Evolutionary conservation across 2,888 invertebrate genomes (phyloP).

Genomic region (Leptopterna dolabrata): DNA sequence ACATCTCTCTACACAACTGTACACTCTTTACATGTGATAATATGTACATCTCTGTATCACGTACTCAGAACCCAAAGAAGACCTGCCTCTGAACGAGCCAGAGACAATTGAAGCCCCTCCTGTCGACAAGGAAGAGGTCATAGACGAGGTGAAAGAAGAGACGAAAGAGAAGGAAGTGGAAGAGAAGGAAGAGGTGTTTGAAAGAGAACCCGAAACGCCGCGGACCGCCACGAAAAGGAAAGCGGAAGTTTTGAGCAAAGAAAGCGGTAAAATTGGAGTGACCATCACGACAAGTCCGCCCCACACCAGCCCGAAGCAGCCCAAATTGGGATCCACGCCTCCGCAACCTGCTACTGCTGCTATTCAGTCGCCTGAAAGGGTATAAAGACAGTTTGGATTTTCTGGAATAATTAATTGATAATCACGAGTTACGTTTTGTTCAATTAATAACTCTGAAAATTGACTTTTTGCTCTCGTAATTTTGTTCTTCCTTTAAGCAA

Average conservation of each 20-base stretch:
- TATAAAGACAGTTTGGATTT: not conserved
- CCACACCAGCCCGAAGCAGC: constrained; percentile 67
- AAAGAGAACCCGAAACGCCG: constrained; percentile 44
- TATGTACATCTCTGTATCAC: too few species aligned
- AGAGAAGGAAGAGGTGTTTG: constrained; percentile 58
- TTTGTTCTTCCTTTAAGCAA: too few species aligned
- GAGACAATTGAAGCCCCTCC: not conserved
- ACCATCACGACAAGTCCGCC: constrained; percentile 81
- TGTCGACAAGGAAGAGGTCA: not conserved
- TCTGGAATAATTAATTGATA: too few species aligned
- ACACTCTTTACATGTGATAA: too few species aligned
- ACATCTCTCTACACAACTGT: too few species aligned
- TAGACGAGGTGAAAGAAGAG: constrained; percentile 49
- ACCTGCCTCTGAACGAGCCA: constrained; percentile 60
- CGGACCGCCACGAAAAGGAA: constrained; percentile 77
- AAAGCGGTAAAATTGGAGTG: constrained; percentile 90
- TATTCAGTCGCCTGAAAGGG: not conserved
- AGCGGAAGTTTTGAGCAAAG: constrained; percentile 86
- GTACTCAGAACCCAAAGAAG: constrained; percentile 64
- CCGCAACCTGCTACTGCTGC: constrained; percentile 61
- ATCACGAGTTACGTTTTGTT: too few species aligned
- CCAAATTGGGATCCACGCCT: constrained; percentile 64
- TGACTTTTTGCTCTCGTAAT: too few species aligned
- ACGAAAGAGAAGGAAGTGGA: constrained; percentile 35
- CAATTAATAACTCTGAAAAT: too few species aligned